phyloP scores from a whole-genome alignment of 2,888 invertebrate genomes.

The Hyles lineata region DNA sequence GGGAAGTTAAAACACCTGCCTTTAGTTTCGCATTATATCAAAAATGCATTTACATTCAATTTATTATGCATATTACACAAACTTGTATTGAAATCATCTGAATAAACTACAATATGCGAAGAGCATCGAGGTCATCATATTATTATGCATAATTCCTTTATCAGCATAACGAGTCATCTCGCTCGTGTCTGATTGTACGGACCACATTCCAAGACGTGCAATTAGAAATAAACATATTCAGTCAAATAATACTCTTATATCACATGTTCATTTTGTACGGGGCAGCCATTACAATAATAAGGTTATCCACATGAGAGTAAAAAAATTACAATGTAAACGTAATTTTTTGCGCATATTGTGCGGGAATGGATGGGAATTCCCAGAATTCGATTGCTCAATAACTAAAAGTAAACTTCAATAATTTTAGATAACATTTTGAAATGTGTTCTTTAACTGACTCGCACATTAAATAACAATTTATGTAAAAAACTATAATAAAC shows the following conservation, averaged over 20 bases:
- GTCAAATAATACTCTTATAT: neutral
- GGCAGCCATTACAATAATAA: neutral
- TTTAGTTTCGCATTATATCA: conserved; percentile 33
- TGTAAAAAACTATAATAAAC: too few relatives aligned
- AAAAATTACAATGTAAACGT: neutral
- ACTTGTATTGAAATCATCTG: neutral
- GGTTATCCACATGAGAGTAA: neutral
- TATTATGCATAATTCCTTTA: conserved; percentile 18
- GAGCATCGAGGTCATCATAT: conserved; percentile 7
- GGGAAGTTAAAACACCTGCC: conserved; percentile 66
- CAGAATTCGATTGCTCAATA: neutral
- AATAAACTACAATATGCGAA: neutral
- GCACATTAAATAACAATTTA: too few relatives aligned
- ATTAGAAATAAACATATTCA: conserved; percentile 5
- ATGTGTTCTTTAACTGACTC: too few relatives aligned
- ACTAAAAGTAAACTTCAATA: neutral
- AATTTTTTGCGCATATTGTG: neutral
- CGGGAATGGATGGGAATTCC: neutral
- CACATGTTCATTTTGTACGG: neutral
- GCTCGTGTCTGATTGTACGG: conserved; percentile 7
- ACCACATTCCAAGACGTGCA: conserved; percentile 11
- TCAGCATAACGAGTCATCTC: conserved; percentile 4
- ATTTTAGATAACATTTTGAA: too few relatives aligned
- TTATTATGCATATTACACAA: neutral
- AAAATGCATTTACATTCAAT: conserved; percentile 12